Evolutionary conservation across 2,797 vertebrate genomes (phyloP), one percentile per base, ranked within the genome.

Genomic region (Rallus crepitans): DNA sequence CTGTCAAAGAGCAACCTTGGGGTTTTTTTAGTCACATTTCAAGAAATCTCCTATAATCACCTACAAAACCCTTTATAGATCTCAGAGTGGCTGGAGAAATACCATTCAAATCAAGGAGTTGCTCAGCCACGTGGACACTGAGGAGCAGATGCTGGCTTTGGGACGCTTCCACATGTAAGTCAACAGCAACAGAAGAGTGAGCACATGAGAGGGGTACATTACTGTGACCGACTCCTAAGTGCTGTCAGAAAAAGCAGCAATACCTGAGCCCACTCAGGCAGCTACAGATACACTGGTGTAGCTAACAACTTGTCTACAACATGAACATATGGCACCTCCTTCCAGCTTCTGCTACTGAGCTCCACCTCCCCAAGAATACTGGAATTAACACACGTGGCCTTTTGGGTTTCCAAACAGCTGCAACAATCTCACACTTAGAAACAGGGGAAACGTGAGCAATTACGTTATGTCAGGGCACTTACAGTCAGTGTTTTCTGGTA

Each of bases 401-500:
- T 50, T 47, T 3, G 12, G 6, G 15, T 37, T 78, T 77, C 52
- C 42, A 48, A 45, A 63, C 4, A 48, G 30, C 17, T 64, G 37
- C 21, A 66, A 37, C 24, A 60, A 30, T 21, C 16, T 33, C 31
- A 16, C 11, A 9, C 24, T 69, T 31, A 55, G 55, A 37, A 47
- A 24, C 18, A 31, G 35, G 23, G 92, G 59, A 73, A 50, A 65
- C 5, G 19, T 2, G 10, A 52, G 13, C 7, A 56, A 27, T 42
- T 42, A 7, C 3, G 5, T 35, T 56, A 30, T 50, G 81, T 59
- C 87, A 48, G 53, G 39, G 64, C 42, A 98, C 98, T 97, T 98
- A 99, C 99, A 80, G 98, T 99, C 96, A 99, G 19, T 1, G 98
- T 98, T 96, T 98, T 99, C 95, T 98, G 98, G 97, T 99, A 99